Evolutionary conservation across 53 echinoderm and acorn worm genomes (phyloP).

Genomic region (Paracentrotus lividus): DNA sequence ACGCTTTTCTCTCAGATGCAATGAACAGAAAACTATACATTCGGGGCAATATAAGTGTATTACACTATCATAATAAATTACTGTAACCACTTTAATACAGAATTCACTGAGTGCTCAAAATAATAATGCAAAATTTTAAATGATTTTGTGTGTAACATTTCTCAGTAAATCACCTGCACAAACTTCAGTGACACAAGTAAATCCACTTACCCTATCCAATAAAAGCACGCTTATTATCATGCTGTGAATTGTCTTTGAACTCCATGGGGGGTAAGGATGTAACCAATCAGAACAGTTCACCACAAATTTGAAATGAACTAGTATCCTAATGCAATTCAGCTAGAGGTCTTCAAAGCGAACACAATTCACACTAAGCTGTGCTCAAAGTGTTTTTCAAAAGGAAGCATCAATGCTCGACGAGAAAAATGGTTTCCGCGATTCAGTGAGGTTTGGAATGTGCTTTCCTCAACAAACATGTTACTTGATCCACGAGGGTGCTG

Average conservation of each 20-base stretch:
- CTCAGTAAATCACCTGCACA: not conserved
- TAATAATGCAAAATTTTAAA: not conserved
- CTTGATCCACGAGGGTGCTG: not conserved
- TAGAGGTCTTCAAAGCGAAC: not conserved
- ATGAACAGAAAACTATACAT: not conserved
- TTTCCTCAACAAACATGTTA: not conserved
- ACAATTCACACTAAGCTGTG: not conserved
- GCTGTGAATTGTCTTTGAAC: not conserved
- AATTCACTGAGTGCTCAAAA: not conserved
- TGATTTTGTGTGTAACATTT: not conserved
- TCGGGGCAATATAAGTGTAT: too few relatives aligned
- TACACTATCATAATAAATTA: too few relatives aligned
- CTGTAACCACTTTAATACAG: too few relatives aligned
- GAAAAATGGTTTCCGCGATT: not conserved
- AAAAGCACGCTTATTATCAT: not conserved
- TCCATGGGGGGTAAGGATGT: not conserved
- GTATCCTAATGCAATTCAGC: too few relatives aligned
- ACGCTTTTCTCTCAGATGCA: too few relatives aligned
- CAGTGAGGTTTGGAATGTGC: not conserved
- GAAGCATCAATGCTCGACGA: too few relatives aligned
- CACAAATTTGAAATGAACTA: not conserved
- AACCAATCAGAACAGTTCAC: not conserved
- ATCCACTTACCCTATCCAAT: not conserved
- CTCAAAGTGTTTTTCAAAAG: not conserved
- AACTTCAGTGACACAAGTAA: not conserved